Base-by-base conservation (phyloP, 2,888 invertebrate species). In the Onchidella celtica region DNA sequence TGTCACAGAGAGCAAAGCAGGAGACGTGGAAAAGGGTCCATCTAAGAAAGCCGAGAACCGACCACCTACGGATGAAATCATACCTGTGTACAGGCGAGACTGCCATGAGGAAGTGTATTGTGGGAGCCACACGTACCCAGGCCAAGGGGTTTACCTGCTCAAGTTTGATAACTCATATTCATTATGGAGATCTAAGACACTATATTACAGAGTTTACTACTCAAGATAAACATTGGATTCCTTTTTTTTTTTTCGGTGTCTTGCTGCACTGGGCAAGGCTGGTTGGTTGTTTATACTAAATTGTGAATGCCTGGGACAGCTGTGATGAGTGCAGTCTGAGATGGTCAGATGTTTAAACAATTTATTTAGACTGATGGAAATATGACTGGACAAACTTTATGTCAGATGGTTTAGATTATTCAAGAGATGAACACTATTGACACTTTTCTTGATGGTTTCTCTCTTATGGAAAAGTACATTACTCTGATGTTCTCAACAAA, bases 91-190 rank as follows among this genome's bases (percentile, higher is more conserved):
- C 94, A 95, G 99, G 90, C 95, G 99, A 84, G 99, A 99, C 93
- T 98, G 98, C 89, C 99, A 99, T 92, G 97, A 96, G 88, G 98
- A 98, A 94, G 98, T 99, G 0, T 99, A 98, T 92, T 98, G 97
- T n/a, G 99, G 99, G 14, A 97, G 97, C 82, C 99, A 99, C 94
- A 95, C 96, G 75, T 99, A 99, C 94, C 99, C 99, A 0, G 99
- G 98, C 2, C 96, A 97, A 94, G 99, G 99, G 27, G 97, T 99
- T 59, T 99, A 99, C 94, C 95, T 99, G 92, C 95, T 99, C 63
- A 99, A 99, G 94, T 99, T 99, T 94, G 99, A 99, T 94, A 99
- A 99, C 94, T 98, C 99, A 0, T 99, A 99, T 93, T 99, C 98
- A 78, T 95, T 99, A 88, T 99, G 99, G 99, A 96, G 99, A 90